Base-by-base conservation (phyloP, 1,140 invertebrate species). In the Whitmania pigra region DNA sequence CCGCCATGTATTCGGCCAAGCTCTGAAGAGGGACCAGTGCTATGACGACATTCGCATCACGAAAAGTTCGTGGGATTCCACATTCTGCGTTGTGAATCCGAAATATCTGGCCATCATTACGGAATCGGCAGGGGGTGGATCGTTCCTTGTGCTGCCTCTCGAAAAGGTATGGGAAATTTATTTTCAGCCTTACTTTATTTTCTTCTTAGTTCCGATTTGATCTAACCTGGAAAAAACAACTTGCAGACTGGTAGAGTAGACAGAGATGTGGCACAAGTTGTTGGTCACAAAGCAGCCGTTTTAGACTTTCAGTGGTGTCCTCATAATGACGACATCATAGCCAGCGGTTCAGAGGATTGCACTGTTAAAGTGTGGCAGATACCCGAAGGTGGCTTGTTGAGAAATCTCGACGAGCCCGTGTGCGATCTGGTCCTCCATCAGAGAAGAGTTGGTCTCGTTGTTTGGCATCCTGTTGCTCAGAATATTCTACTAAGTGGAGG, bases 101-200 rank as follows among this genome's bases (percentile, higher is more conserved):
- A 99, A 99, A 84, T 99, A 97, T 84, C 85, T 99, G 76, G 97
- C 97, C 72, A 93, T 99, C 78, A 96, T 99, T 81, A 95, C 96
- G 67, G 96, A 99, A 83, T 94, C 93, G 66, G 94, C 94, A 67
- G 97, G 97, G 72, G 97, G 97, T 74, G 94, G 94, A 73, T 93
- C 96, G 73, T 99, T 99, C 84, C 90, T 99, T 78, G 95, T 99
- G 72, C 85, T 99, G 77, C 94, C 95, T 55, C 88, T 97, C 74
- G 92, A 90, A 79, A 97, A 97, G 88, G 94, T 96, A 85, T 86
- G 72, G 73, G 67, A 63, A 29, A 36, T 18, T 2, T 27, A 57
- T 9, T 57, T 57, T 57, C 9, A 63, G 22, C 22, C 22, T 15
- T 13, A 25, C 18, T 63, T 63, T 63, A 31, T 25, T 31, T 25